Evolutionary conservation across 1,140 invertebrate genomes (phyloP), one percentile per base, ranked within the genome.

Genomic region (Anagrus nilaparvatae): DNA sequence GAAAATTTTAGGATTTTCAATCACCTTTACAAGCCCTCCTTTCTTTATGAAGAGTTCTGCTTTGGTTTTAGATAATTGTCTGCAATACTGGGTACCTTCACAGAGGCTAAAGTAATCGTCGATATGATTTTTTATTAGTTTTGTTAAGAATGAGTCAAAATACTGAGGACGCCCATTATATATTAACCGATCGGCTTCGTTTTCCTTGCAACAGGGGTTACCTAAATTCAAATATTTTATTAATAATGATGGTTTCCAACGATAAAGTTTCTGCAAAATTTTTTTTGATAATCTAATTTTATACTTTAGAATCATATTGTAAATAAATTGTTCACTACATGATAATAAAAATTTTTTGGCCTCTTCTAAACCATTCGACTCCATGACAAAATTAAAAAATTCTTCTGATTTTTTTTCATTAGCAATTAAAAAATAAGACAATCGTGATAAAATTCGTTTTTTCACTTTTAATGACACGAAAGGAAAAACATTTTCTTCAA

Each of bases 211-310:
- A 1, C 2, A 13, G 9, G 23, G 25, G 24, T 3, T 41, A 1
- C 38, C 42, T 5, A 60, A 19, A 25, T 49, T 59, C 5, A 63
- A 25, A 43, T 60, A 65, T 2, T 48, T 42, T 4, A 63, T 55
- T 0, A 55, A 33, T 1, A 61, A n/a, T 16, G 57, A 17, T 0
- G 54, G 54, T 30, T 53, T 42, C n/a, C 13, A 49, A 1, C 25
- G n/a, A 27, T 46, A 59, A 4, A 61, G 31, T 16, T 33, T 48
- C 6, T 49, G 24, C 1, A 54, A 2, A 3, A 46, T 10, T 5
- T 38, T 44, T 0, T 20, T 6, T 0, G 44, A 40, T 0, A 59
- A n/a, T 2, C 31, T 23, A 12, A 56, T 34, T 18, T 27, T 44
- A 1, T 31, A 20, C 6, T 42, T 2, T 0, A 29, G 14, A 6